Percentiles rank a stretch among this genome's conserved stretches.
Evolutionary conservation across 2,888 invertebrate genomes (phyloP).

Genomic region (Cheilosia vernalis): DNA sequence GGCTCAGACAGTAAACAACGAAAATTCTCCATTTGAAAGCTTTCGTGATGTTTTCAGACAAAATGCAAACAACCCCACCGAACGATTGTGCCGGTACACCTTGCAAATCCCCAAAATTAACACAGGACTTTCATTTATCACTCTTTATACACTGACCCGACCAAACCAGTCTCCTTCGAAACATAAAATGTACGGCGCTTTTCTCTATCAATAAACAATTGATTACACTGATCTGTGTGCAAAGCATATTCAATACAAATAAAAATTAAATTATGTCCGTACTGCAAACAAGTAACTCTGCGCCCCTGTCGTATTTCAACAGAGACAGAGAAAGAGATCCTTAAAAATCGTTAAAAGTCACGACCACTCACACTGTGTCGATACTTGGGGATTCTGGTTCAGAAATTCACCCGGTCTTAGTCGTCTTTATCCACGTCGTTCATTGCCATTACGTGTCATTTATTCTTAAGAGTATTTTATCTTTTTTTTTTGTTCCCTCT

Average conservation of each 20-base stretch:
- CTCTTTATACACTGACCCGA: not conserved
- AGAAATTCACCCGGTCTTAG: slow-evolving; percentile 8
- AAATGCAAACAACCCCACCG: slow-evolving; percentile 1
- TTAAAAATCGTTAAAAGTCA: slow-evolving; percentile 63
- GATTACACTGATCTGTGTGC: slow-evolving; percentile 52
- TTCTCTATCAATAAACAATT: slow-evolving; percentile 45
- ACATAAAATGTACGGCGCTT: slow-evolving; percentile 26
- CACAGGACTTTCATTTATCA: not conserved
- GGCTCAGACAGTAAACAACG: slow-evolving; percentile 4
- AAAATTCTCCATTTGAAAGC: not conserved
- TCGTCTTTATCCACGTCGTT: slow-evolving; percentile 23
- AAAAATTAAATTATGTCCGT: slow-evolving; percentile 12
- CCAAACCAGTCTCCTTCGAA: not conserved
- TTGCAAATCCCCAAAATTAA: slow-evolving; percentile 19
- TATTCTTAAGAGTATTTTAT: slow-evolving; percentile 22
- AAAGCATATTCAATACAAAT: not conserved
- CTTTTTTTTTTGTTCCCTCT: not conserved
- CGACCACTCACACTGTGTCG: slow-evolving; percentile 33
- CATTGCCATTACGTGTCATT: slow-evolving; percentile 61
- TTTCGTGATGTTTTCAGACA: not conserved
- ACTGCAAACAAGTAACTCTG: slow-evolving; percentile 27
- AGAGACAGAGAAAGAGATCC: slow-evolving; percentile 48
- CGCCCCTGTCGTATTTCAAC: slow-evolving; percentile 35
- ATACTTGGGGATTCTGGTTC: not conserved
- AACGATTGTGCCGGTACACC: not conserved